phyloP scores from a whole-genome alignment of 2,888 invertebrate genomes.

The Stenodera caucasica region DNA sequence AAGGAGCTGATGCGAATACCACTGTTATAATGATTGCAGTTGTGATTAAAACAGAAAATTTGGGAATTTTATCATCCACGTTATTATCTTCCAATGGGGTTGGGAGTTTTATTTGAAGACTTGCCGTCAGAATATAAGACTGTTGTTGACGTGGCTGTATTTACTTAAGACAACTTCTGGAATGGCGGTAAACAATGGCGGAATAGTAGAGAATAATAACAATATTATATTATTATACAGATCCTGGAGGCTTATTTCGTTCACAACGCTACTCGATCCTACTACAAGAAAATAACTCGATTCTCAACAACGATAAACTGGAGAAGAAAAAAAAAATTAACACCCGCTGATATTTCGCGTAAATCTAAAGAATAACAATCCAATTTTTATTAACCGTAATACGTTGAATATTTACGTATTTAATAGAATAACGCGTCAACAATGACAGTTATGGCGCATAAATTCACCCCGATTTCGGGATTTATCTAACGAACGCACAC shows the following conservation, averaged over 20 bases:
- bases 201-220: background rate
- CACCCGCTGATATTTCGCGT: background rate
- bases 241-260: background rate
- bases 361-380: background rate
- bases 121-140: background rate
- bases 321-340: background rate
- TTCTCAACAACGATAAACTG: background rate
- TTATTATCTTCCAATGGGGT: background rate
- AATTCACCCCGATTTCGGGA: background rate
- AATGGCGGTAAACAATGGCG: background rate
- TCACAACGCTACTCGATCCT: background rate
- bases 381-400: background rate
- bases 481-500: background rate
- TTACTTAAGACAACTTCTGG: background rate
- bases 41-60: no score
- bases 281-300: background rate
- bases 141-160: background rate
- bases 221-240: background rate
- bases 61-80: background rate
- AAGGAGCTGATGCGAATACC: no score
- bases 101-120: background rate
- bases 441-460: conserved; percentile 1
- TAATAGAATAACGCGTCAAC: background rate
- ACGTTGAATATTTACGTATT: background rate
- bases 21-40: no score